Percentiles rank a stretch among this genome's conserved stretches.
Evolutionary conservation across 2,888 invertebrate species (phyloP).

Genomic region (Sinelater perroti): DNA sequence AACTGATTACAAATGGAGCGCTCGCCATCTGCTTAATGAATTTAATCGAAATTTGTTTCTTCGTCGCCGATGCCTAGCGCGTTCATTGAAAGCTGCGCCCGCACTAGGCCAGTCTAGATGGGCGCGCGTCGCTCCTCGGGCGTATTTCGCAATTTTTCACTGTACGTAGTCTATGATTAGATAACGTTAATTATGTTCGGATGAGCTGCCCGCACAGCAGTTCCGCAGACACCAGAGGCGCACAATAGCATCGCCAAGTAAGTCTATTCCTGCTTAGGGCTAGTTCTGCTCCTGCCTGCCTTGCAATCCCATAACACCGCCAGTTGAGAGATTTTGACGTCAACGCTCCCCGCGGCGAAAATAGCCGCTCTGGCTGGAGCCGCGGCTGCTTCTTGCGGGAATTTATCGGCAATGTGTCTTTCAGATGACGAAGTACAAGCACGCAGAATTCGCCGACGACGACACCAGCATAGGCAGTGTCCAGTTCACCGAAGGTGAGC

Average conservation of each 20-base stretch:
- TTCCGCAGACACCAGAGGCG: too few relatives aligned
- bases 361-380: neutral
- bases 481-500: slow-evolving; percentile 75
- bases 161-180: too few relatives aligned
- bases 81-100: too few relatives aligned
- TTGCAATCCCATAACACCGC: too few relatives aligned
- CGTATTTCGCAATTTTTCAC: neutral
- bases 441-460: slow-evolving; percentile 86
- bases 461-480: slow-evolving; percentile 84
- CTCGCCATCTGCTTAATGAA: slow-evolving; percentile 18
- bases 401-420: too few relatives aligned
- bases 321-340: neutral
- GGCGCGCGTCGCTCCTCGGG: neutral
- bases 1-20: slow-evolving; percentile 19
- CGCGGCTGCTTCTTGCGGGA: too few relatives aligned
- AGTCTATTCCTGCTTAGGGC: neutral
- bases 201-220: too few relatives aligned
- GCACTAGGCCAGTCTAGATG: neutral
- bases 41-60: slow-evolving; percentile 2
- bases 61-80: neutral
- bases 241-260: too few relatives aligned
- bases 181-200: too few relatives aligned
- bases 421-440: slow-evolving; percentile 90
- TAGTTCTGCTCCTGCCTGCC: too few relatives aligned
- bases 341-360: neutral